Percentiles rank a stretch among this genome's conserved stretches.
phyloP scores from a whole-genome alignment of 2,797 vertebrate genomes.

The Pygocentrus nattereri region DNA sequence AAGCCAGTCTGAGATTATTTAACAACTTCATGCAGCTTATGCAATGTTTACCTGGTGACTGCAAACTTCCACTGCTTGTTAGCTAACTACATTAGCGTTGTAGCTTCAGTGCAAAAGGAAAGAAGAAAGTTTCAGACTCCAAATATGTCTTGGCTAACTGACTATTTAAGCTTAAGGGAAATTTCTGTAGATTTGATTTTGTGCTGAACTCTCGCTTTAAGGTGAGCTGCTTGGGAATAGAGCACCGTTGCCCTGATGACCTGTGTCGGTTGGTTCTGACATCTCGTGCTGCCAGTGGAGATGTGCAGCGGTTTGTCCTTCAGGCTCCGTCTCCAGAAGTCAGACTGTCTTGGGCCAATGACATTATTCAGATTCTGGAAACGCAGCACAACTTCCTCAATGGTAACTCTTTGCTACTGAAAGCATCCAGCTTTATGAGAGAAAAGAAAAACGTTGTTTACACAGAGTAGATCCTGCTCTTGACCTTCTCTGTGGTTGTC shows the following conservation, averaged over 20 bases:
- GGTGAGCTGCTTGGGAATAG: conserved; percentile 90
- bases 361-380: conserved; percentile 89
- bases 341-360: conserved; percentile 82
- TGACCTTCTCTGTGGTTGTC: conserved; percentile 33
- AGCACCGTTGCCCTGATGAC: conserved; percentile 79
- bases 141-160: neutral
- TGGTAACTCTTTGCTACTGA: conserved; percentile 68
- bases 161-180: neutral
- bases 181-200: neutral
- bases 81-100: no score
- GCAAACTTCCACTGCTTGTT: neutral
- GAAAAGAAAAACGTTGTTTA: neutral
- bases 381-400: conserved; percentile 91
- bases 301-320: conserved; percentile 81
- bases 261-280: conserved; percentile 84
- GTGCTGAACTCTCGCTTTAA: conserved; percentile 58
- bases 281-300: conserved; percentile 83
- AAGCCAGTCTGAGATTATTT: no score
- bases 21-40: no score
- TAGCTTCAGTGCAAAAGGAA: no score
- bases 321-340: conserved; percentile 79
- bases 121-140: no score
- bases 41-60: no score
- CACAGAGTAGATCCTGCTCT: neutral
- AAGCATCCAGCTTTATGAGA: neutral